Evolutionary conservation across 2,113 vertebrate genomes (phyloP), one percentile per base, ranked within the genome.

Genomic region (Callipepla californica): DNA sequence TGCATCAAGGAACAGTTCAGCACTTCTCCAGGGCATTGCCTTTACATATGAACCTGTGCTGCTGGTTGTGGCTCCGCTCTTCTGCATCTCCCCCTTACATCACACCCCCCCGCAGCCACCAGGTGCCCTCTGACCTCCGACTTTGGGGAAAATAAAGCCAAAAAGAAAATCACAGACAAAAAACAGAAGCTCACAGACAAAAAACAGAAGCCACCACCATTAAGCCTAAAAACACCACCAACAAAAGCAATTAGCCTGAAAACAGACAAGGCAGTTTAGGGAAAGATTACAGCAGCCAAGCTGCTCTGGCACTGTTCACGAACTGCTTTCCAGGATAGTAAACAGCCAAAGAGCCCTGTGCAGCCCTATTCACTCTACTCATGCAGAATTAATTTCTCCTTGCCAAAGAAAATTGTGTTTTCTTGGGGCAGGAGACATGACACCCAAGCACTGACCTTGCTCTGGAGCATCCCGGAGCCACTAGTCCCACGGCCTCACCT

Each of bases 351-450:
- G 51, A 58, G 18, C 12, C 14, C 62, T 40, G 11, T 13, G 40
- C 18, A 20, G 38, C 40, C 34, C 9, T 2, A 11, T 55, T n/a
- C 34, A 12, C 28, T 2, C 11, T 28, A 2, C 7, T 42, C 3
- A 1, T 8, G 18, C 57, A 21, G 65, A 63, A 50, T 26, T 34
- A 2, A 13, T 32, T 34, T 55, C 19, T n/a, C 34, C 9, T 47
- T 40, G 3, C 47, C 25, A 28, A 2, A 17, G 18, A n/a, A n/a
- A 28, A 45, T 0, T 2, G 40, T 21, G 17, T 26, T 26, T 4
- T 17, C 57, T 6, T 21, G 2, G 16, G 3, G 20, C 38, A 4
- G 25, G 0, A 1, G 7, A 20, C 62, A 14, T 3, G 15, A 4
- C 23, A 32, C 11, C 8, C 10, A 16, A 45, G 20, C 36, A 36